Evolutionary conservation across 2,113 vertebrate genomes (phyloP).

Genomic region (Seriola dumerili): DNA sequence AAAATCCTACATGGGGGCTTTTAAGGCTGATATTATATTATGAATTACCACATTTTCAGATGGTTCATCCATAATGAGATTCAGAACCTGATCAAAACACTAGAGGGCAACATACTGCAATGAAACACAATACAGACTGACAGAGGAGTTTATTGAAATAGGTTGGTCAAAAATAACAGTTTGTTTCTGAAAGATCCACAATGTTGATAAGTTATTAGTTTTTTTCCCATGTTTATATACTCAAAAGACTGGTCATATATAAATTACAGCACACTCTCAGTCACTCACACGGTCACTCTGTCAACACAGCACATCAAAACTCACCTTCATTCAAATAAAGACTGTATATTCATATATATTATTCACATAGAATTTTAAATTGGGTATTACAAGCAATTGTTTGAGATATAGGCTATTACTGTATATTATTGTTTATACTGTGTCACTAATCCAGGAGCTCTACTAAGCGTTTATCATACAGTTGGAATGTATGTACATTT

Average conservation of each 20-base stretch:
- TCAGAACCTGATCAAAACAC: constrained; percentile 29
- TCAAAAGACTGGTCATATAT: constrained; percentile 37
- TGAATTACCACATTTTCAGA: not conserved
- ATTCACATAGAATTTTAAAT: constrained; percentile 38
- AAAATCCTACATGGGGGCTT: not conserved
- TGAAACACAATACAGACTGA: constrained; percentile 27
- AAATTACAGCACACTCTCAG: constrained; percentile 35
- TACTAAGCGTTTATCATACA: constrained; percentile 2
- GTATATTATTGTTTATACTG: constrained; percentile 10
- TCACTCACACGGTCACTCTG: constrained; percentile 22
- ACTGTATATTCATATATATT: constrained; percentile 22
- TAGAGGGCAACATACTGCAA: constrained; percentile 52
- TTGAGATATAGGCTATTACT: constrained; percentile 22
- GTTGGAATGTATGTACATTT: constrained; percentile 34
- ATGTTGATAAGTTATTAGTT: constrained; percentile 9
- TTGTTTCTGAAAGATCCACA: constrained; percentile 23
- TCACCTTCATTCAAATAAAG: constrained; percentile 27
- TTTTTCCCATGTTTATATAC: constrained; percentile 30
- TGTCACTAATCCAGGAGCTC: constrained; percentile 20
- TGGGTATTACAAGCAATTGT: constrained; percentile 13
- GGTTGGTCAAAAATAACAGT: not conserved
- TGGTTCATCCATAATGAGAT: not conserved
- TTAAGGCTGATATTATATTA: not conserved
- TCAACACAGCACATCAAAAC: constrained; percentile 24
- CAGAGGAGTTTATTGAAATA: constrained; percentile 59